phyloP scores from a whole-genome alignment of 2,797 vertebrate genomes.

The Sebastes nivosus region DNA sequence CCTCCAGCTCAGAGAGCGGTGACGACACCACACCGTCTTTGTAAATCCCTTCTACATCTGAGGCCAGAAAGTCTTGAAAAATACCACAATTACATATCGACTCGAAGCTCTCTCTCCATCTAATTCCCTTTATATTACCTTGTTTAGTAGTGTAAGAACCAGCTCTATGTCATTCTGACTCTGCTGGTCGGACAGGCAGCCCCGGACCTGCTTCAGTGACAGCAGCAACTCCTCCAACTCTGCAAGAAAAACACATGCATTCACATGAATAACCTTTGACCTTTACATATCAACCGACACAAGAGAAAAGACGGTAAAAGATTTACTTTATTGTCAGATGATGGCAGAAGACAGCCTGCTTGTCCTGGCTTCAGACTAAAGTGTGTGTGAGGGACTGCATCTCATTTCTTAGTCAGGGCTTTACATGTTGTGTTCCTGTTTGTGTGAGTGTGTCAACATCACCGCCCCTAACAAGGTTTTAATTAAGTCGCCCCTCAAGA shows the following conservation, averaged over 20 bases:
- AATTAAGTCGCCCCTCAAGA: constrained; percentile 73
- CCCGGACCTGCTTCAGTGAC: constrained; percentile 94
- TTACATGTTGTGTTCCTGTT: neutral
- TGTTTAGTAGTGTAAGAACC: constrained; percentile 94
- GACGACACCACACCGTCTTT: neutral
- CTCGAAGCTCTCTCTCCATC: neutral
- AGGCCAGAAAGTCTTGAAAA: constrained; percentile 1
- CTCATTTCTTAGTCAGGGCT: constrained; percentile 10
- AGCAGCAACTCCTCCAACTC: constrained; percentile 95
- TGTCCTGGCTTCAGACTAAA: neutral
- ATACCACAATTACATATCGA: neutral
- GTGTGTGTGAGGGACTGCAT: neutral
- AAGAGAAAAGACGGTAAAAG: neutral
- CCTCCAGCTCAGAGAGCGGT: constrained; percentile 6
- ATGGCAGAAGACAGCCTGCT: neutral
- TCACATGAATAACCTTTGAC: neutral
- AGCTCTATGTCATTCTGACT: constrained; percentile 94
- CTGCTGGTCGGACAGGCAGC: constrained; percentile 92
- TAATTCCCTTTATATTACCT: constrained; percentile 68
- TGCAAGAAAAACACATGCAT: constrained; percentile 67
- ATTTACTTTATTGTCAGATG: neutral
- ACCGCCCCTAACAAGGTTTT: constrained; percentile 66
- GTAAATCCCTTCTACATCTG: neutral
- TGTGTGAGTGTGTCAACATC: constrained; percentile 33
- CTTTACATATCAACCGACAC: neutral